Conservation (phyloP, 2,113 vertebrate genomes). For the Ceyx margarethae region DNA sequence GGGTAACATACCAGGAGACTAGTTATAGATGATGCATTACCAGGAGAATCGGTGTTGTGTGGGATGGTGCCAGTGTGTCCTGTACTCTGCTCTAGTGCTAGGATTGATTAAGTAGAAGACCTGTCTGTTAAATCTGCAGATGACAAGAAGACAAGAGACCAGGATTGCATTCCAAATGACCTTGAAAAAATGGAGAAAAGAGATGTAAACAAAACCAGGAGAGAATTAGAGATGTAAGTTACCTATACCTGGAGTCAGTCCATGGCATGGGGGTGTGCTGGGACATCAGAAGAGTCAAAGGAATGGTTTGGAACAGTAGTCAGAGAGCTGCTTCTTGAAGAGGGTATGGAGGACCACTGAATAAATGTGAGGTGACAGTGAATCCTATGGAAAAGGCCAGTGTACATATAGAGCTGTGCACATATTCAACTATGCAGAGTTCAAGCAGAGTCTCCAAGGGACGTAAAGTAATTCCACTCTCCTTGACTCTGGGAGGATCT, state of each 20-base stretch:
- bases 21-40: not conserved
- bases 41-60: not conserved
- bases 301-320: not conserved
- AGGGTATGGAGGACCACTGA: not conserved
- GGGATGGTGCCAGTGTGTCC: not conserved
- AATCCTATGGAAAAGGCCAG: not conserved
- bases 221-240: not conserved
- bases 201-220: not conserved
- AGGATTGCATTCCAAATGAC: not conserved
- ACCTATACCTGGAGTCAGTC: not conserved
- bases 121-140: not conserved
- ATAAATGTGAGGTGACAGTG: not conserved
- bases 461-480: not conserved
- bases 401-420: not conserved
- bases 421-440: not conserved
- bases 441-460: not conserved
- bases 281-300: not conserved
- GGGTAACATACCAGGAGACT: not conserved
- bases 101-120: not conserved
- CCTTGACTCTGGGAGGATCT: not conserved
- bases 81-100: not conserved
- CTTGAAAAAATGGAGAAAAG: not conserved
- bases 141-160: not conserved
- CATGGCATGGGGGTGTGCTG: fast-evolving
- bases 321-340: not conserved